Evolutionary conservation across 2,797 vertebrate species (phyloP).

Genomic region (Urophycis tenuis): DNA sequence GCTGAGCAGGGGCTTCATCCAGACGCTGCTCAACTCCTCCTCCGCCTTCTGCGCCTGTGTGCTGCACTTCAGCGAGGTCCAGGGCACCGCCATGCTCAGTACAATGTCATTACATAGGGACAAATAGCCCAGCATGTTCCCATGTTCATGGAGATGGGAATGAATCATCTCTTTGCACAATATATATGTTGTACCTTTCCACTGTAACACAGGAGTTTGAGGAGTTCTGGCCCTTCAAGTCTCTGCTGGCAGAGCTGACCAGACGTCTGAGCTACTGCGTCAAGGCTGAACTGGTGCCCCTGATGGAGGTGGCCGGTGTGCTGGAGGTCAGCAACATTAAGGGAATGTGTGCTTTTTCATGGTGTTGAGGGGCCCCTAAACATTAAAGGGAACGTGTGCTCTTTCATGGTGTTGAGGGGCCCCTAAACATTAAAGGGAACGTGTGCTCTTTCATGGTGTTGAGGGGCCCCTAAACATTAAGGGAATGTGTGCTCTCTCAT

Average conservation of each 20-base stretch:
- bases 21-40: slow-evolving; percentile 81
- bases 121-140: not conserved
- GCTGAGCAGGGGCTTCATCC: slow-evolving; percentile 83
- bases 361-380: not conserved
- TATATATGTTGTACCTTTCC: not conserved
- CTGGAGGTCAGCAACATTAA: slow-evolving; percentile 74
- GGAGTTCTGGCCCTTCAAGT: slow-evolving; percentile 90
- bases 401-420: not conserved
- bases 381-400: too few species aligned
- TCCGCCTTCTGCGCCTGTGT: slow-evolving; percentile 87
- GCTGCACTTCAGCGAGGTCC: slow-evolving; percentile 89
- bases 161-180: not conserved
- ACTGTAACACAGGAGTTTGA: slow-evolving; percentile 79
- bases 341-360: not conserved
- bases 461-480: not conserved
- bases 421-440: too few species aligned
- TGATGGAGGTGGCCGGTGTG: slow-evolving; percentile 94
- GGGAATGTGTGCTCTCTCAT: too few species aligned
- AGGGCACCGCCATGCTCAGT: too few species aligned
- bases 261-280: slow-evolving; percentile 88
- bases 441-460: too few species aligned
- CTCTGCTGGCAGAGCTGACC: slow-evolving; percentile 81
- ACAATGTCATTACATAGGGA: not conserved
- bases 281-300: slow-evolving; percentile 83
- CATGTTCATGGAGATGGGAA: not conserved